Base-by-base conservation (phyloP, 1,140 invertebrate genomes). In the Mizuhopecten yessoensis region DNA sequence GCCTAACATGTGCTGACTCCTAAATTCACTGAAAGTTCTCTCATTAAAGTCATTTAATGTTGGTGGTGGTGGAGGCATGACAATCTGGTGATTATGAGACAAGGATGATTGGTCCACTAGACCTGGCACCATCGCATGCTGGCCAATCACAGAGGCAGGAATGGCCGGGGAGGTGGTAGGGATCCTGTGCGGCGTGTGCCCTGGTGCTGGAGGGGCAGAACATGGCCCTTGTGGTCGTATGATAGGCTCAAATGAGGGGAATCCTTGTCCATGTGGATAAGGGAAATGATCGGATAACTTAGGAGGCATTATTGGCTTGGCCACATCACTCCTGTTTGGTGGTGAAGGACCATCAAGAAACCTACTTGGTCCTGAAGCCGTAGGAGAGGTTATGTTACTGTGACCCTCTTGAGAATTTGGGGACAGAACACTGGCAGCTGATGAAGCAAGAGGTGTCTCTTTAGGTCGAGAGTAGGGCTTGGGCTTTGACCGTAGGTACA, bases 401-500 rank as follows among this genome's bases (percentile, higher is more conserved):
- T 75, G 57, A 29, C 9, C 57, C n/a, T 90, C 33, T 57, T 45
- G n/a, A 34, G 87, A 57, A 49, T 49, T 75, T 34, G 33, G 29
- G 87, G 29, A 57, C n/a, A 87, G 33, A 86, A 49, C 33, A 75
- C 87, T 34, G 42, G 87, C 34, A 34, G 57, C 23, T n/a, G 42
- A 75, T 75, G 75, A 45, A 34, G 29, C 89, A 11, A 86, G 57
- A 33, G 86, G 88, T 75, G 34, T 75, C 39, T 49, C 49, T 39
- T 88, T 86, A 45, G 90, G 88, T 23, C 94, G 91, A 42, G 94
- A 93, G 86, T 94, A 93, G 34, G 94, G 94, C 90, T 94, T 94
- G 34, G 95, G 94, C 90, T 96, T 96, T 87, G 93, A 94, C 36
- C 95, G 92, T 57, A 96, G 92, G 90, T 95, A 96, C 7, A 96